These are phyloP conservation scores for Apodemus speciosus DNA, from an alignment of 2,113 vertebrate species.

Conservation along the genomic window DNA sequence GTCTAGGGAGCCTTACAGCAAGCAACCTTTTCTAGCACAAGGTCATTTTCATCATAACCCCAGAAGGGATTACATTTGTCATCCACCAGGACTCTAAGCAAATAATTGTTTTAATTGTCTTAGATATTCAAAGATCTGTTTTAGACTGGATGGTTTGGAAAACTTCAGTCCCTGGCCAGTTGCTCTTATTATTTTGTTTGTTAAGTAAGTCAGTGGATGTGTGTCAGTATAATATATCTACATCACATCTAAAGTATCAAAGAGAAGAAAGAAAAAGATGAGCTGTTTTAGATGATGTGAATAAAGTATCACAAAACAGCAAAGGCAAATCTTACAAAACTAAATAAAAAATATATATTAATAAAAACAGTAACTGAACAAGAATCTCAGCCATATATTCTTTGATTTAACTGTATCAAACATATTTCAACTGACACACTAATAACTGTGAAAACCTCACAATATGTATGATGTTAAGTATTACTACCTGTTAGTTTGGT, in stretches of 20 bases:
- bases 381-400: background rate
- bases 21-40: too few species aligned
- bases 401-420: background rate
- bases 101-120: background rate
- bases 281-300: background rate
- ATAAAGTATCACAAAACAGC: background rate
- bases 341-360: background rate
- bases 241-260: background rate
- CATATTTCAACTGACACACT: background rate
- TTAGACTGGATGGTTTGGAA: background rate
- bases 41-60: background rate
- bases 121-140: background rate
- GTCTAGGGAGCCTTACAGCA: background rate
- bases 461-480: background rate
- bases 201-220: background rate
- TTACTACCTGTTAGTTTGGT: background rate
- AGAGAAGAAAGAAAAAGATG: background rate
- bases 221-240: too few species aligned
- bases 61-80: background rate
- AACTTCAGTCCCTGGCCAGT: background rate
- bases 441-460: background rate
- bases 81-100: background rate
- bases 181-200: background rate
- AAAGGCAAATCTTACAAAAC: background rate
- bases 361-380: background rate